Base-by-base conservation (phyloP, 2,797 vertebrate genomes). In the Tinamus major region DNA sequence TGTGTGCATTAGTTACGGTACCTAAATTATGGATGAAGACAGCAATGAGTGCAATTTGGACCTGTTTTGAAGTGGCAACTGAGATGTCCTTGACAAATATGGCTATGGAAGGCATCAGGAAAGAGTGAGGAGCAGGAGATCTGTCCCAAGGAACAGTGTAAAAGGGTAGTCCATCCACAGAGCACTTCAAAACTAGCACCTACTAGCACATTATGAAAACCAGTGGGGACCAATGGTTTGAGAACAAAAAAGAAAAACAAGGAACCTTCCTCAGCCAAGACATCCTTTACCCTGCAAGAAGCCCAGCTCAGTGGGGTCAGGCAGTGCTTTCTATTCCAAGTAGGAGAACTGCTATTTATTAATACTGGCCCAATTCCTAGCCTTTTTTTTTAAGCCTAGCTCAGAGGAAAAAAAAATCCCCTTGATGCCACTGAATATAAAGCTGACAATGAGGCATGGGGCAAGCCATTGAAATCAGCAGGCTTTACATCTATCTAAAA, bases 1-100 rank as follows among this genome's bases (percentile, higher is more conserved):
- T 76, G 46, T 83, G 46, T 65, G 55, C 21, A 44, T 39, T 88
- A 76, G 12, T 63, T 84, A 15, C 82, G 86, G 82, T 70, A 11
- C 8, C 64, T 15, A 6, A 49, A 49, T 1, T 1, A 26, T 4
- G 58, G 58, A 75, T 58, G 15, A 35, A 56, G 77, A 65, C 0
- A 0, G 23, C 35, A 53, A 5, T 1, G 19, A 31, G 71, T 9
- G n/a, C 41, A 2, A 39, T 12, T 42, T 49, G 80, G 77, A 23
- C 31, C 24, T 2, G 3, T 23, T 51, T 6, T 63, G 68, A 31
- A 71, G 9, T 6, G 4, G 1, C 0, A 0, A 49, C 31, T 24
- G 74, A 76, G 41, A 42, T 1, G 27, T 15, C 14, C 48, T 61
- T 65, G 67, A 33, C 17, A 31, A 33, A 44, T 0, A 1, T 9